Conservation (phyloP, 2,797 vertebrate species). For the Amazonetta brasiliensis region DNA sequence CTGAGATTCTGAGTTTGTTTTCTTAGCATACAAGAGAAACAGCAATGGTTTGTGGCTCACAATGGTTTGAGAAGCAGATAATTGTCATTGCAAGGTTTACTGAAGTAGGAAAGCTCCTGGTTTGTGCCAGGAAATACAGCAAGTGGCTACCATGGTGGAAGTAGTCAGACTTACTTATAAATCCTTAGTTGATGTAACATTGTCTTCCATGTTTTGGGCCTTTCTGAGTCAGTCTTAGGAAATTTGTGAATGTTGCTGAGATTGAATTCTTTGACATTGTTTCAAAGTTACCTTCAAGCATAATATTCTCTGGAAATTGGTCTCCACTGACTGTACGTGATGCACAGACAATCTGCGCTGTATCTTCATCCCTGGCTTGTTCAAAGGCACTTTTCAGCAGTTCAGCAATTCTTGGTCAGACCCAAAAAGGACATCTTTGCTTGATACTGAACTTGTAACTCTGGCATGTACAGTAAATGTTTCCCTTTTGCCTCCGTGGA, state of each 20-base stretch:
- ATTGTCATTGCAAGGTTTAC: not conserved
- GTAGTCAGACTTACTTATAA: not conserved
- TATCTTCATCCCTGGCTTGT: constrained; percentile 41
- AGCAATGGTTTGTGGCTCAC: not conserved
- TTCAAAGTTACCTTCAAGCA: constrained; percentile 49
- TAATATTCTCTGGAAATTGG: not conserved
- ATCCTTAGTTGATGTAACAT: not conserved
- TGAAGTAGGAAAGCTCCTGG: not conserved
- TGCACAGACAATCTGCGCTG: not conserved
- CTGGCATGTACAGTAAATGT: not conserved
- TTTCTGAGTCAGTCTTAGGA: not conserved
- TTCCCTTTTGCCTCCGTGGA: not conserved
- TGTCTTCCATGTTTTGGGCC: not conserved
- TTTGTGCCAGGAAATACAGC: not conserved
- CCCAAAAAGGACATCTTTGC: not conserved
- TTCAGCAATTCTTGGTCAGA: constrained; percentile 49
- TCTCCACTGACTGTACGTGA: not conserved
- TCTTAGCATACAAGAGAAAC: not conserved
- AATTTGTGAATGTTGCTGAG: not conserved
- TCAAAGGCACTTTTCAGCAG: constrained; percentile 57
- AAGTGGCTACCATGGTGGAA: not conserved
- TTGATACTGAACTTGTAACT: constrained; percentile 30
- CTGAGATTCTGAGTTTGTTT: not conserved
- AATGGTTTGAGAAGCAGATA: not conserved
- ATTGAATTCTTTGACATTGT: constrained; percentile 19